These are phyloP conservation scores for Piezodorus guildinii DNA, from an alignment of 1,140 invertebrate species.

Conservation along the genomic window DNA sequence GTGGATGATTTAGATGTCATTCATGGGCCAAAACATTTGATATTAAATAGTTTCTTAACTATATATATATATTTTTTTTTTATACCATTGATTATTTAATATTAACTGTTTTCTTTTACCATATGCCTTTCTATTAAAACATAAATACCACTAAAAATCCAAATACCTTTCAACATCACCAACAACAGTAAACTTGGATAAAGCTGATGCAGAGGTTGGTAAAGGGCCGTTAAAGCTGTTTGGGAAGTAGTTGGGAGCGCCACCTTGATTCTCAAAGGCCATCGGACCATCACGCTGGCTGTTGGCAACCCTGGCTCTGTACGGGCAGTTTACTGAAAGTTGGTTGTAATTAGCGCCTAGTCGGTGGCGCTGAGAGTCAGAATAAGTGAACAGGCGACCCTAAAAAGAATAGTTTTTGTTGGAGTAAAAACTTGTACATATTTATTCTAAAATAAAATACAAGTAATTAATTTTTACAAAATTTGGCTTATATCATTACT, in stretches of 20 bases:
- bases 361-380: constrained; percentile 87
- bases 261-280: constrained; percentile 51
- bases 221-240: constrained; percentile 84
- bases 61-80: too few relatives aligned
- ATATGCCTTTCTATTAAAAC: too few relatives aligned
- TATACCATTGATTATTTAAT: too few relatives aligned
- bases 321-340: constrained; percentile 92
- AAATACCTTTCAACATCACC: constrained; percentile 39
- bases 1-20: too few relatives aligned
- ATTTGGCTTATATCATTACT: too few relatives aligned
- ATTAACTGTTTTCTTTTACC: too few relatives aligned
- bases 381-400: constrained; percentile 87
- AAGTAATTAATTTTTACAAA: too few relatives aligned
- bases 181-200: constrained; percentile 30
- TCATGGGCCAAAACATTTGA: too few relatives aligned
- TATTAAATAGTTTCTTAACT: too few relatives aligned
- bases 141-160: too few relatives aligned
- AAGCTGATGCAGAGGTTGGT: constrained; percentile 39
- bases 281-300: constrained; percentile 82
- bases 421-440: too few relatives aligned
- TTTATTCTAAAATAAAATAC: too few relatives aligned
- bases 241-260: constrained; percentile 88
- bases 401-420: constrained; percentile 33
- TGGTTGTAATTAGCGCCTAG: constrained; percentile 87
- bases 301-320: constrained; percentile 45